Base-by-base conservation (phyloP, 2,113 vertebrate genomes). In the Alexandromys fortis region DNA sequence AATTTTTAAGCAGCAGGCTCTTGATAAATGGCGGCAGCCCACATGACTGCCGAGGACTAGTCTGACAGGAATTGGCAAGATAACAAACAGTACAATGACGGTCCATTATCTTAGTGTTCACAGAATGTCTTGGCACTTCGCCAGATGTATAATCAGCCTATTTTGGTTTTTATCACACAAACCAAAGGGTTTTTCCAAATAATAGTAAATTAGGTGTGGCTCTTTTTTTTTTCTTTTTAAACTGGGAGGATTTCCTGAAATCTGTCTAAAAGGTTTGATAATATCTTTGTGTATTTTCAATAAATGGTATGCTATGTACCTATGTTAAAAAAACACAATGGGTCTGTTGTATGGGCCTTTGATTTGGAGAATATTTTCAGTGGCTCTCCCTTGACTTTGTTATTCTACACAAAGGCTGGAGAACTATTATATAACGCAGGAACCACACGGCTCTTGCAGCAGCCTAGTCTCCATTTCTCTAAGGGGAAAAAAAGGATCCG, bases 201-300 rank as follows among this genome's bases (percentile, higher is more conserved):
- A 89, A 88, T 93, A 92, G 77, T 92, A 94, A 95, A 73, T 94
- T 91, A 89, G 87, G 94, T 92, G 89, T 94, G 92, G 94, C 38
- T 94, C 55, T 91, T 96, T 86, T 21, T 49, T 55, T 58, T 65
- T 94, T 90, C 77, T 81, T 93, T 94, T 76, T 58, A 77, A 55
- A 76, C 77, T 92, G 89, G 94, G 82, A 97, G 97, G 90, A 98
- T 96, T 98, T 97, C 97, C 97, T 96, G 95, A 89, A 95, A 86
- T 96, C 86, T 96, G 82, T 96, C 82, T 79, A 94, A 90, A 96
- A 92, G 63, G 96, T 96, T 58, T 81, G 86, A 97, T 95, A 92
- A 70, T 73, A 94, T 96, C 96, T 97, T 89, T 89, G 68, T 45
- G 33, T 96, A 82, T 94, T 98, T 97, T 97, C 77, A 96, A 77